Percentiles rank a stretch among this genome's conserved stretches.
Conservation (phyloP, 2,888 invertebrate species). For the Scaptomyza caliginosa region DNA sequence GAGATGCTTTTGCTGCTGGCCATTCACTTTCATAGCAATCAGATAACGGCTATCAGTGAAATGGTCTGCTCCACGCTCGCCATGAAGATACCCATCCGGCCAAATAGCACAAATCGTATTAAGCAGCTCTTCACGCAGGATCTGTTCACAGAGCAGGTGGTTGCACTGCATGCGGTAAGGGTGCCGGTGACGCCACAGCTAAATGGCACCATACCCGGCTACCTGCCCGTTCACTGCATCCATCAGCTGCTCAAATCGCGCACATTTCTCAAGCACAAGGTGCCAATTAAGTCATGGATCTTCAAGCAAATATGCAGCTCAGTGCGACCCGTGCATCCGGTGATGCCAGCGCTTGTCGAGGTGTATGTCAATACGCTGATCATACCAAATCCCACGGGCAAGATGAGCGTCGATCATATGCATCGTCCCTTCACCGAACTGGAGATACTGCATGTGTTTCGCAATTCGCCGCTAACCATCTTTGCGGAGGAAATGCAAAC, state of each 20-base stretch:
- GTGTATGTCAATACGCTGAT: conserved; percentile 97
- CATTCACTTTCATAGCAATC: conserved; percentile 98
- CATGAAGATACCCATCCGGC: conserved; percentile 94
- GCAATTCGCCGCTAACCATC: conserved; percentile 84
- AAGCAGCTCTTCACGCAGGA: conserved; percentile 98
- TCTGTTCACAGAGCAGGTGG: conserved; percentile 98
- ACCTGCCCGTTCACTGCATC: conserved; percentile 97
- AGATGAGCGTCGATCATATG: conserved; percentile 88
- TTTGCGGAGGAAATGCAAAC: conserved; percentile 76
- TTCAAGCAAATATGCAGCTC: conserved; percentile 96
- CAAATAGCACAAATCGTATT: conserved; percentile 93
- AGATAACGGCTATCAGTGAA: conserved; percentile 96
- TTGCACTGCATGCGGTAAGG: conserved; percentile 97
- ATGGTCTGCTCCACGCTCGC: conserved; percentile 96
- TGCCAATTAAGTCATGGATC: conserved; percentile 98
- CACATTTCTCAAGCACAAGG: conserved; percentile 97
- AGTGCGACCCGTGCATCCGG: conserved; percentile 95
- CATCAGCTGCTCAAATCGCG: conserved; percentile 96
- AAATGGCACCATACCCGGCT: conserved; percentile 94
- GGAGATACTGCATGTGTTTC: conserved; percentile 93
- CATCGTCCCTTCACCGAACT: conserved; percentile 96
- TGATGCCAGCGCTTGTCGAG: conserved; percentile 95
- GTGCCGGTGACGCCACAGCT: conserved; percentile 96
- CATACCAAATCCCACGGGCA: conserved; percentile 85
- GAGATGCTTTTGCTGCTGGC: conserved; percentile 98